phyloP scores from a whole-genome alignment of 2,113 vertebrate genomes.

The Tetrax tetrax region DNA sequence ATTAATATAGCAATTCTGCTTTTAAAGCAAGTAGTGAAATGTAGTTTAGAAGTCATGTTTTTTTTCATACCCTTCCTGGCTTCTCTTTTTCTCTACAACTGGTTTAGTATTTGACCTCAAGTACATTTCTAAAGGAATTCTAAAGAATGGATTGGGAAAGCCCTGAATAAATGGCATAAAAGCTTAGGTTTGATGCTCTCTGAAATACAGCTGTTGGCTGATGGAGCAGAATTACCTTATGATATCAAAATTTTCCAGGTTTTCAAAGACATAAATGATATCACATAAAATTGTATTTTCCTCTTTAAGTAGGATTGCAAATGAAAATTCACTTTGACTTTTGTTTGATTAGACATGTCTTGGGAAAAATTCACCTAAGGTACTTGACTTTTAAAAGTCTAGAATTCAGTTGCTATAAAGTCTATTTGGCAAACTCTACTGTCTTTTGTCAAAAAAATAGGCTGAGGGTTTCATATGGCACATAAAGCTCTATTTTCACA shows the following conservation, averaged over 20 bases:
- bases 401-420: neutral
- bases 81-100: neutral
- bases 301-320: neutral
- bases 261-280: neutral
- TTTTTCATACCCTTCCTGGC: neutral
- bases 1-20: neutral
- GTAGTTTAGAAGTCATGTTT: neutral
- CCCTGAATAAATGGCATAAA: neutral
- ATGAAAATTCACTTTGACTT: neutral
- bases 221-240: neutral
- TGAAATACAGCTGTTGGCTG: neutral
- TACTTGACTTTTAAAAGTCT: neutral
- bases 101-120: neutral
- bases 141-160: neutral
- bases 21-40: neutral
- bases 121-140: neutral
- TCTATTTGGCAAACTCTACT: neutral
- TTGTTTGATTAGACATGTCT: neutral
- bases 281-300: neutral
- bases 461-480: neutral
- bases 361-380: neutral
- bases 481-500: accelerated
- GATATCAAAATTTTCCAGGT: neutral
- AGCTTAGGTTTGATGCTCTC: neutral
- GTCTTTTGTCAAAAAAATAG: neutral